Base-by-base conservation (phyloP, 1,140 invertebrate genomes). In the Psilanteris sp. region DNA sequence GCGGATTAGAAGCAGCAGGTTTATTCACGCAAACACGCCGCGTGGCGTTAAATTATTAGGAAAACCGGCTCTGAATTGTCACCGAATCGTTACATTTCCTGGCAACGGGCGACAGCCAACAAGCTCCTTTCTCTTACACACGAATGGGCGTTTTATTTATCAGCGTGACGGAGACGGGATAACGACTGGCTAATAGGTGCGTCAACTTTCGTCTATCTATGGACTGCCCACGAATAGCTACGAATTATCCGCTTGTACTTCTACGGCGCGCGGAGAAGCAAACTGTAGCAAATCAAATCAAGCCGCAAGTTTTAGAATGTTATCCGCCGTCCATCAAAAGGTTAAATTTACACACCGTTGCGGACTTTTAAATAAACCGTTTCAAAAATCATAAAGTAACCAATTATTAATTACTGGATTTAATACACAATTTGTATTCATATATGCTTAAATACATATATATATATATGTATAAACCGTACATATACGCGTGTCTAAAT, bases 111-210 rank as follows among this genome's bases (percentile, higher is more conserved):
- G 57, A 68, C 62, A 62, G 57, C 36, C 59, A 43, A 57, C 57
- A 57, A 52, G 73, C 46, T 64, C 59, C 74, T 77, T 71, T 67
- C 74, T 71, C 74, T 57, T 55, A 43, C 48, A 55, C 48, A 64
- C 67, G 61, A 77, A 77, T 77, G 74, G 74, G 74, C 74, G 66
- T 77, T 77, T 77, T 71, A 77, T 77, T 77, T 71, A 71, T 71
- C 72, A 44, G 48, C 39, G 27, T 22, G 11, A 57, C 18, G 37
- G 62, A 55, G 62, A 68, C 55, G 55, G 54, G 72, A 50, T 68
- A 48, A 64, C 57, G 50, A 54, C 73, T 59, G 64, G 59, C 67
- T 67, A 71, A 77, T 77, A 71, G 73, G 66, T 66, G 52, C 66
- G 66, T 55, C 66, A 52, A 71, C 54, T 71, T 71, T 77, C 34